These are phyloP conservation scores for Baryphthengus martii DNA, from an alignment of 2,113 vertebrate genomes.

Conservation along the genomic window DNA sequence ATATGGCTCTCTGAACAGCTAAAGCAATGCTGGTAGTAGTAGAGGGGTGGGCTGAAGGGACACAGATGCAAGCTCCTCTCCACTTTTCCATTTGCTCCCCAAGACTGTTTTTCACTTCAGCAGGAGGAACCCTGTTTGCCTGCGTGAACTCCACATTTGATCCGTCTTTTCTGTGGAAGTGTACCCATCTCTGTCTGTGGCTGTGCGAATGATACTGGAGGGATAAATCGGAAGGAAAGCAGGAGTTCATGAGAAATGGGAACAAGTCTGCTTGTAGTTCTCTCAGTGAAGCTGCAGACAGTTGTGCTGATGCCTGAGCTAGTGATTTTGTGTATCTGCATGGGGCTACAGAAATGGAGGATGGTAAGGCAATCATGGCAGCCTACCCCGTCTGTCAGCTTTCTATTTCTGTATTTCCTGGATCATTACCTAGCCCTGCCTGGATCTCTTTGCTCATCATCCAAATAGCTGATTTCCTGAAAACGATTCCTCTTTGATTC, in stretches of 20 bases:
- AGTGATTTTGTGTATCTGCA: background rate
- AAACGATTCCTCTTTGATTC: background rate
- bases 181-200: background rate
- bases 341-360: background rate
- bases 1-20: background rate
- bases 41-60: background rate
- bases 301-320: background rate
- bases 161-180: background rate
- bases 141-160: background rate
- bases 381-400: background rate
- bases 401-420: conserved; percentile 27
- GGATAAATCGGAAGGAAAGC: background rate
- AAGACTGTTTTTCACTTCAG: background rate
- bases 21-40: background rate
- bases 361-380: background rate
- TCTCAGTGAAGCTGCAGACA: background rate
- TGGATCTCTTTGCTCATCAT: background rate
- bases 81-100: background rate
- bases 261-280: background rate
- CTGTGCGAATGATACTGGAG: background rate
- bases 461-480: conserved; percentile 5
- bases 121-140: background rate
- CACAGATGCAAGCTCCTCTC: background rate
- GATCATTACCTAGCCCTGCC: background rate
- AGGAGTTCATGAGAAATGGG: background rate